Percentiles rank a stretch among this genome's conserved stretches.
phyloP scores from a whole-genome alignment of 2,113 vertebrate genomes.

The Chaetodon trifascialis region DNA sequence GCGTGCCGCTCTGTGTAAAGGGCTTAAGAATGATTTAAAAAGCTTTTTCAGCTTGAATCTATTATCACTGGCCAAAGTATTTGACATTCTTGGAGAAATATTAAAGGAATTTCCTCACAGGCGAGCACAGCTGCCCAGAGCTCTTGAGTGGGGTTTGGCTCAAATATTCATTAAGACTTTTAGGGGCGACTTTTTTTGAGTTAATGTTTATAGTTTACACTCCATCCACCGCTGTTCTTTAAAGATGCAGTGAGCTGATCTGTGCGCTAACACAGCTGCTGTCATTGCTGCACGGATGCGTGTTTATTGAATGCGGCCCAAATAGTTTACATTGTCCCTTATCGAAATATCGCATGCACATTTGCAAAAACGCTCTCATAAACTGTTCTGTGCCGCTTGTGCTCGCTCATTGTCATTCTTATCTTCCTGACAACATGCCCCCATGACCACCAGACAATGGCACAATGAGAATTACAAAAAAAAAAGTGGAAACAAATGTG shows the following conservation, averaged over 20 bases:
- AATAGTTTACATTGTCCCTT: slow-evolving; percentile 75
- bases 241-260: slow-evolving; percentile 8
- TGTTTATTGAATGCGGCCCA: slow-evolving; percentile 64
- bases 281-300: neutral
- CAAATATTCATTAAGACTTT: slow-evolving; percentile 38
- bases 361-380: slow-evolving; percentile 60
- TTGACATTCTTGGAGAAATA: slow-evolving; percentile 53
- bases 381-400: slow-evolving; percentile 64
- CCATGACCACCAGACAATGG: slow-evolving; percentile 63
- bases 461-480: slow-evolving; percentile 72
- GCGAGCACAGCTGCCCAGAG: slow-evolving; percentile 31
- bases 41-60: slow-evolving; percentile 49
- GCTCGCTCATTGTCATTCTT: slow-evolving; percentile 72
- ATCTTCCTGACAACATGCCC: slow-evolving; percentile 75
- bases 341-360: slow-evolving; percentile 71
- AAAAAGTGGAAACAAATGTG: slow-evolving; percentile 52
- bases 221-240: neutral
- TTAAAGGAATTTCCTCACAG: slow-evolving; percentile 42
- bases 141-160: neutral
- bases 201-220: neutral
- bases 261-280: slow-evolving; percentile 20
- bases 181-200: neutral
- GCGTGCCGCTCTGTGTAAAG: slow-evolving; percentile 1
- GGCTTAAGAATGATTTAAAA: slow-evolving; percentile 50
- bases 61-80: slow-evolving; percentile 46